Evolutionary conservation across 2,888 invertebrate species (phyloP).

Genomic region (Aporophyla lueneburgensis): DNA sequence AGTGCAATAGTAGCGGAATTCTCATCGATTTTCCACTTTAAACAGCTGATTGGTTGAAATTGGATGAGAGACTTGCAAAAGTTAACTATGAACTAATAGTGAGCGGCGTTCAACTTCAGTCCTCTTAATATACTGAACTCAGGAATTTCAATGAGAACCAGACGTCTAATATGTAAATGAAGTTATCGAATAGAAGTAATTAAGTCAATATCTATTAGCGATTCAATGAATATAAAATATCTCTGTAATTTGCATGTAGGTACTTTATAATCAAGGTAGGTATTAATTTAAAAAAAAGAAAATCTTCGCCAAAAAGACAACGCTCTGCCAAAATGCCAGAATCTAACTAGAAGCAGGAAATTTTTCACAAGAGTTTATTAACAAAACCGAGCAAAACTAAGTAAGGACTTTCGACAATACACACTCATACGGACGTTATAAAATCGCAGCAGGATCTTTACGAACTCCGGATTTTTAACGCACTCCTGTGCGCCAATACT

Average conservation of each 20-base stretch:
- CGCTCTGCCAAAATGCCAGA: too few relatives aligned
- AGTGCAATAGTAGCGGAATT: not conserved
- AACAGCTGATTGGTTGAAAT: not conserved
- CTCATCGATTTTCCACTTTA: not conserved
- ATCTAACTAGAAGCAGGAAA: too few relatives aligned
- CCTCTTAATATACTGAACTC: not conserved
- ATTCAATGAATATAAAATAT: not conserved
- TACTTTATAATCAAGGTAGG: not conserved
- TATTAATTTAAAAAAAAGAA: not conserved
- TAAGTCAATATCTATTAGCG: constrained; percentile 1
- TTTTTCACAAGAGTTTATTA: too few relatives aligned
- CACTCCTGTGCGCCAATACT: too few relatives aligned
- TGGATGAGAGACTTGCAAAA: not conserved
- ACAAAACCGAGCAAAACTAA: too few relatives aligned
- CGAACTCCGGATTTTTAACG: too few relatives aligned
- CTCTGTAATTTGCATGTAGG: not conserved
- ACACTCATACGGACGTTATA: too few relatives aligned
- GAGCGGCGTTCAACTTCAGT: not conserved
- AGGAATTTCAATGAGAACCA: constrained; percentile 17
- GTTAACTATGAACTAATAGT: constrained; percentile 13
- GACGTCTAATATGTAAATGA: constrained; percentile 4
- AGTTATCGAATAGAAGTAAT: constrained; percentile 10
- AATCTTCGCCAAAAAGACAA: too few relatives aligned
- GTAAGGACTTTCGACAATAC: too few relatives aligned
- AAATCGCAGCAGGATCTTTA: too few relatives aligned